A percentile compares a stretch with the other conserved stretches of the same genome.
phyloP scores from a whole-genome alignment of 2,888 invertebrate species.

The Cryptocheilus praepositus region DNA sequence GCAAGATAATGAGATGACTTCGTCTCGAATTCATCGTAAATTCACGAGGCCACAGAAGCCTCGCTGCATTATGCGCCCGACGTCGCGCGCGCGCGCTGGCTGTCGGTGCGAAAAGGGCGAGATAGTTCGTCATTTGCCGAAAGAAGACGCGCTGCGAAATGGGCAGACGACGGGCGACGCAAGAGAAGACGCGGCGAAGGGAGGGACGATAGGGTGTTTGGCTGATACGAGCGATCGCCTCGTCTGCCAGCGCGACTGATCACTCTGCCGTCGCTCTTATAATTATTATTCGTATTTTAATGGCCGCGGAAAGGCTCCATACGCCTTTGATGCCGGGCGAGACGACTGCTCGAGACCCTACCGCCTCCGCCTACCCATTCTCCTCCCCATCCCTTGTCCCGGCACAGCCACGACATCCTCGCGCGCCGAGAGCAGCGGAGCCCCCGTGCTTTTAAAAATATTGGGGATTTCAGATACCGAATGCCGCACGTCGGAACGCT shows the following conservation, averaged over 20 bases:
- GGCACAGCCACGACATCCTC: slow-evolving; percentile 15
- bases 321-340: slow-evolving; percentile 68
- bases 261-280: slow-evolving; percentile 72
- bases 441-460: slow-evolving; percentile 74
- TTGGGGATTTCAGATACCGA: slow-evolving; percentile 74
- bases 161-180: slow-evolving; percentile 17
- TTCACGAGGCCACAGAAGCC: slow-evolving; percentile 28
- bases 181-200: slow-evolving; percentile 18
- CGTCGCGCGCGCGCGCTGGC: slow-evolving; percentile 13
- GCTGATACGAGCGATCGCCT: slow-evolving; percentile 70
- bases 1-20: slow-evolving; percentile 45
- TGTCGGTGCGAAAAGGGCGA: not conserved
- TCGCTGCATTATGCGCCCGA: slow-evolving; percentile 26
- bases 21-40: slow-evolving; percentile 35
- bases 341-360: slow-evolving; percentile 60
- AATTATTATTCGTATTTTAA: slow-evolving; percentile 75
- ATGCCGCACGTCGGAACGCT: slow-evolving; percentile 56
- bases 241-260: slow-evolving; percentile 68
- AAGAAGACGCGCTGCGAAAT: slow-evolving; percentile 3
- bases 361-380: slow-evolving; percentile 41
- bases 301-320: slow-evolving; percentile 66
- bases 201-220: slow-evolving; percentile 37
- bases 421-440: slow-evolving; percentile 33
- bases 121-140: slow-evolving; percentile 19
- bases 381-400: slow-evolving; percentile 20